Evolutionary conservation across 2,888 invertebrate species (phyloP), one percentile per base, ranked within the genome.

Genomic region (Agrochola macilenta): DNA sequence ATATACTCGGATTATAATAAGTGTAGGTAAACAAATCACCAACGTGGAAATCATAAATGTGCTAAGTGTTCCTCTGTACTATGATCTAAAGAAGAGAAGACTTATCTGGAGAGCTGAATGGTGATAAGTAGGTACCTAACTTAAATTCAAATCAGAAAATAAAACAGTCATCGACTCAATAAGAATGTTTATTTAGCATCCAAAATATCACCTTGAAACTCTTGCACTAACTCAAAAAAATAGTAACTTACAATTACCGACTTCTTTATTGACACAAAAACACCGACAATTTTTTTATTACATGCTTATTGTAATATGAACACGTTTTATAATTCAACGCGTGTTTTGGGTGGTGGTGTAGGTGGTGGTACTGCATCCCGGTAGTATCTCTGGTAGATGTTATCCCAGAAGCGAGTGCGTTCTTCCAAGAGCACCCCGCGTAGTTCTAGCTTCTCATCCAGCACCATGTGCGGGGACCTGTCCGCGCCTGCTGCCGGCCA

Each of bases 401-500:
- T 71, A 8, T 90, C 87, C 92, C 90, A 92, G 69, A 92, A 90
- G 11, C 58, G 64, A 30, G 77, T 72, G 46, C 91, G 87, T 63
- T 88, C 71, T 49, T 89, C 79, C n/a, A 79, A 68, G 14, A 68
- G 61, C 84, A 69, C 80, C 0, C 77, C 87, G 20, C 81, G 83
- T 17, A 92, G 76, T 78, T 90, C 83, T 66, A 89, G 17, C 14
- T 84, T 85, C 23, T 85, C 70, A 30, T 88, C 87, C 11, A 92
- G 74, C 5, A 87, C 87, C 90, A 91, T 90, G 69, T 92, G 77
- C 0, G 90, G 91, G 30, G 89, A 82, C 49, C 87, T 81, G 60
- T 89, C 76, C 12, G 69, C 82, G 8, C 83, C 77, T 7, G 84
- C 83, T 26, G 90, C 81, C 5, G 89, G 89, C 92, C 93, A 93